Evolutionary conservation across 2,113 vertebrate genomes (phyloP), one percentile per base, ranked within the genome.

Genomic region (Anas platyrhynchos): DNA sequence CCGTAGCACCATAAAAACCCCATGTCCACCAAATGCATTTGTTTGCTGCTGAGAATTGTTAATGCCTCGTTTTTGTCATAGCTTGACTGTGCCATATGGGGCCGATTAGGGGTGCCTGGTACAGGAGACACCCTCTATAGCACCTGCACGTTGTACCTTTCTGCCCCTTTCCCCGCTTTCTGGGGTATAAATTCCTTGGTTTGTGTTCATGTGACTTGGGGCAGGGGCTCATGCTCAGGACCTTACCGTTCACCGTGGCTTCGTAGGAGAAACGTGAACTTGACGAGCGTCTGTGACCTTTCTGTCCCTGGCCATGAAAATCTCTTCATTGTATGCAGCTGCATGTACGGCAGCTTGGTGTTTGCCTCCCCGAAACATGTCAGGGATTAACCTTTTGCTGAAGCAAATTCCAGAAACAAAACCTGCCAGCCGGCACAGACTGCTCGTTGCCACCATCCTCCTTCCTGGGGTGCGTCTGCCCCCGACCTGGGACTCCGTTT

Each of bases 321-420:
- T 8, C n/a, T 69, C 67, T 67, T 16, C 23, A 58, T 77, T 77
- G 58, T 84, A 58, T 38, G 43, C 31, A 5, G 66, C 58, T 0
- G 3, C 92, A n/a, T 74, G 58, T 55, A 11, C 16, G 2, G 58
- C 38, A 73, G 21, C 31, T 94, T 69, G 56, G 73, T 22, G 3
- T 86, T 79, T 69, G 61, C 67, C 76, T 71, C 55, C 46, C 69
- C 16, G 23, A 46, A 92, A 55, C 32, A 13, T 0, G 2, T 68
- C 36, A 1, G 66, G 18, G 71, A 93, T 94, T 94, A 93, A 94
- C 81, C 67, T 96, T 94, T 88, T 13, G 34, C 16, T 61, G 66
- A 93, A 92, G 80, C 72, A 50, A 93, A 83, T 27, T 86, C n/a
- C 72, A 84, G 50, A 44, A 32, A 48, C 1, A 0, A 83, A 82